Conservation (phyloP, 2,797 vertebrate species). For the Brotula barbata region DNA sequence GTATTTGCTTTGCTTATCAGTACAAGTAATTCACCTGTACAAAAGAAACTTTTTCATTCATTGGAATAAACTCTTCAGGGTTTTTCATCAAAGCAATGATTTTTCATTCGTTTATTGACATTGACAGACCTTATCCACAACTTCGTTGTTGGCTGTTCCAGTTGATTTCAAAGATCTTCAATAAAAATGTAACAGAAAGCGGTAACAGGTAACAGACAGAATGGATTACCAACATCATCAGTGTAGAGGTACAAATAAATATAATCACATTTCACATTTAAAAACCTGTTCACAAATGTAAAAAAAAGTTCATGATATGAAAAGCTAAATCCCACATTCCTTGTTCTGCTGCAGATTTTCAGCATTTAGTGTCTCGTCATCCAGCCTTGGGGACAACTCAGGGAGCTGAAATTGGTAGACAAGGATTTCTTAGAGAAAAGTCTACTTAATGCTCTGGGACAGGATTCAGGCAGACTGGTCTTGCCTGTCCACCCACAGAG, state of each 20-base stretch:
- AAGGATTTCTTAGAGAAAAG: conserved; percentile 40
- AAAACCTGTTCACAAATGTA: too few relatives aligned
- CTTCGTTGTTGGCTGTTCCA: neutral
- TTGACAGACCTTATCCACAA: neutral
- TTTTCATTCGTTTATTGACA: neutral
- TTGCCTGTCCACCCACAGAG: conserved; percentile 50
- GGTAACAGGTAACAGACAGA: neutral
- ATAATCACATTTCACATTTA: conserved; percentile 9
- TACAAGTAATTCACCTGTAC: too few relatives aligned
- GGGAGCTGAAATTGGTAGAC: conserved; percentile 13
- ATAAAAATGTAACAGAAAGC: neutral
- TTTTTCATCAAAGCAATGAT: too few relatives aligned
- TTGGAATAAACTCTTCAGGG: too few relatives aligned
- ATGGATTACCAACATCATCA: neutral
- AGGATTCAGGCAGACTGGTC: conserved; percentile 17
- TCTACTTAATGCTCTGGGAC: conserved; percentile 33
- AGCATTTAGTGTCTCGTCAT: conserved; percentile 24
- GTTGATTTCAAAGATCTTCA: neutral
- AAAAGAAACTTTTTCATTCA: too few relatives aligned
- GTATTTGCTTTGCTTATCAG: too few relatives aligned
- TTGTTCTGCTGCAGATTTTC: neutral
- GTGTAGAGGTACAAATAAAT: too few relatives aligned
- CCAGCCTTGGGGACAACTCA: conserved; percentile 14
- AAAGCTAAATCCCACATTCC: conserved; percentile 2
- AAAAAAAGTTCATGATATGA: too few relatives aligned